Conservation (phyloP, 1,140 invertebrate species). For the Mizuhopecten yessoensis region DNA sequence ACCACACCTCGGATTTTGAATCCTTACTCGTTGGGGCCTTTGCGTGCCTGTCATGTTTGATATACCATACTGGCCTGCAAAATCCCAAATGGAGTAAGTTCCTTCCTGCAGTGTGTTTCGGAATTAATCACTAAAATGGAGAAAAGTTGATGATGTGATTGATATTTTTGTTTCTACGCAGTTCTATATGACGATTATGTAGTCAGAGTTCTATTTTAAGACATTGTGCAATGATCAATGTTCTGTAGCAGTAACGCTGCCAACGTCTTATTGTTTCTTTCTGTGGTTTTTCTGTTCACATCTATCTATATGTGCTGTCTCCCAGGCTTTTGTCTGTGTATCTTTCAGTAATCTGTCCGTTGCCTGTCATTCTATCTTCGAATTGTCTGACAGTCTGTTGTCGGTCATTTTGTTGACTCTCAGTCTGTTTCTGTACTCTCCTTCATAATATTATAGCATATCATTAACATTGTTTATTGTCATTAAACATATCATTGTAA, state of each 20-base stretch:
- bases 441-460: no score
- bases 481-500: no score
- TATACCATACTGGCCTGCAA: constrained; percentile 74
- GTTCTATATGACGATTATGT: not conserved
- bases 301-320: no score
- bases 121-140: not conserved
- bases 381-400: no score
- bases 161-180: not conserved
- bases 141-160: no score
- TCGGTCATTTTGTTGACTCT: no score
- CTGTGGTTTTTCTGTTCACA: no score
- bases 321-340: no score
- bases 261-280: not conserved
- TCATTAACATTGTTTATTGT: not conserved
- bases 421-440: not conserved
- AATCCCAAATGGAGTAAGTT: constrained; percentile 70
- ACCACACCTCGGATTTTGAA: not conserved
- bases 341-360: no score
- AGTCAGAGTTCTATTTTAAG: constrained; percentile 26
- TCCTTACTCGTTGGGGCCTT: constrained; percentile 70
- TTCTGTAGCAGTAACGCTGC: not conserved
- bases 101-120: not conserved
- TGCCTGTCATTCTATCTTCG: no score
- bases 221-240: not conserved
- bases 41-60: constrained; percentile 67